These are phyloP conservation scores for Hestina assimilis DNA, from an alignment of 1,140 invertebrate genomes.

Conservation along the genomic window DNA sequence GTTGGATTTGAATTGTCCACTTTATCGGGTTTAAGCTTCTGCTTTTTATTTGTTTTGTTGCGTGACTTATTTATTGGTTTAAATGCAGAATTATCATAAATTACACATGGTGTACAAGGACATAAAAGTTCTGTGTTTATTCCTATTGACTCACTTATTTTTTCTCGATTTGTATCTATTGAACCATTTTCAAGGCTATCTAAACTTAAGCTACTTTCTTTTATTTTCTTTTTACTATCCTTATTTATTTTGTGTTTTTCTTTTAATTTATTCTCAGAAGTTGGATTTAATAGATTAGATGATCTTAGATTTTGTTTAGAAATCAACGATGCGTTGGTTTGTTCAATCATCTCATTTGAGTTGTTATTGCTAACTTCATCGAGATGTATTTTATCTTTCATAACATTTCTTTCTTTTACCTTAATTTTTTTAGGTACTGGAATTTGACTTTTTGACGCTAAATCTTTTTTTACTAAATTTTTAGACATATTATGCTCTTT, in stretches of 20 bases:
- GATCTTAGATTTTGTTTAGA: neutral
- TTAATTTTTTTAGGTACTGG: conserved; percentile 41
- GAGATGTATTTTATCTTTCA: conserved; percentile 9
- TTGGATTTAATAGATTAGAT: neutral
- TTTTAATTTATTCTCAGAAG: conserved; percentile 8
- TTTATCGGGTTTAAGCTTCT: conserved; percentile 16
- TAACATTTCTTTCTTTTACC: conserved; percentile 18
- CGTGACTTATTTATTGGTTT: conserved; percentile 35
- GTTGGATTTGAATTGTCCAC: conserved; percentile 27
- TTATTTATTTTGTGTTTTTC: conserved; percentile 27
- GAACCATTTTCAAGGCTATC: conserved; percentile 59
- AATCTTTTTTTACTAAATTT: conserved; percentile 21
- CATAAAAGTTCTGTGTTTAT: conserved; percentile 64
- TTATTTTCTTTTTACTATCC: conserved; percentile 30
- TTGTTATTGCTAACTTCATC: neutral
- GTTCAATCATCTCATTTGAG: conserved; percentile 3
- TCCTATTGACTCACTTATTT: conserved; percentile 51
- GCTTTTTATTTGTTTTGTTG: conserved; percentile 36
- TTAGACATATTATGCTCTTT: conserved; percentile 24
- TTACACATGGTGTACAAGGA: conserved; percentile 60
- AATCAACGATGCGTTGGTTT: neutral
- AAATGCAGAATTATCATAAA: conserved; percentile 45
- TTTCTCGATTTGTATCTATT: conserved; percentile 24
- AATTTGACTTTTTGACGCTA: conserved; percentile 39
- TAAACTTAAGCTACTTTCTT: conserved; percentile 64